These are phyloP conservation scores for Copsychus sechellarum DNA, from an alignment of 2,113 vertebrate species.

Conservation along the genomic window DNA sequence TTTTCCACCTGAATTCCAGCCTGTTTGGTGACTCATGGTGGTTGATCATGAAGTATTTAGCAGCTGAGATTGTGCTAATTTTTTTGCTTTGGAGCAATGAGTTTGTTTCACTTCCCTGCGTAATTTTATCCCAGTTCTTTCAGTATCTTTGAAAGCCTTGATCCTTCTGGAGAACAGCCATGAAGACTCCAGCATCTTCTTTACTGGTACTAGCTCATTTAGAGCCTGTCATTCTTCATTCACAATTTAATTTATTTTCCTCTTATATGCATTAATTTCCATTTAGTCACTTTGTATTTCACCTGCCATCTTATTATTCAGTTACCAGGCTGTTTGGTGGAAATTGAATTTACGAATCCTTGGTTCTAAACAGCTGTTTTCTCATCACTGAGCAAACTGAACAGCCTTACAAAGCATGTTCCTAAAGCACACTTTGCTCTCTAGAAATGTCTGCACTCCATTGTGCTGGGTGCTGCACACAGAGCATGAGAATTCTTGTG, in stretches of 20 bases:
- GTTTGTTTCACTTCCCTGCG: neutral
- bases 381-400: neutral
- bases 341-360: neutral
- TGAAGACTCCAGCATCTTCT: neutral
- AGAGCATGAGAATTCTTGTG: fast-evolving
- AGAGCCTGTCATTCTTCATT: slow-evolving; percentile 19
- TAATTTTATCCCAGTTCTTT: neutral
- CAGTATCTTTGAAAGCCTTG: neutral
- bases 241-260: neutral
- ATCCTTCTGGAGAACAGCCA: neutral
- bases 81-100: neutral
- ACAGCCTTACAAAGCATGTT: neutral
- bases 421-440: neutral
- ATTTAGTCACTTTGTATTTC: slow-evolving; percentile 30
- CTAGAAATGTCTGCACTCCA: neutral
- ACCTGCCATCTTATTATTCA: neutral
- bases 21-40: neutral
- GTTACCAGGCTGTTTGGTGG: neutral
- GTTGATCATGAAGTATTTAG: neutral
- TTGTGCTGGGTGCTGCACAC: neutral
- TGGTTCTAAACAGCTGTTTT: neutral
- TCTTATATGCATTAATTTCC: slow-evolving; percentile 7
- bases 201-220: neutral
- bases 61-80: neutral
- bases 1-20: neutral